A percentile compares a stretch with the other conserved stretches of the same genome.
phyloP scores from a whole-genome alignment of 2,888 invertebrate genomes.

The Troides oblongomaculatus region DNA sequence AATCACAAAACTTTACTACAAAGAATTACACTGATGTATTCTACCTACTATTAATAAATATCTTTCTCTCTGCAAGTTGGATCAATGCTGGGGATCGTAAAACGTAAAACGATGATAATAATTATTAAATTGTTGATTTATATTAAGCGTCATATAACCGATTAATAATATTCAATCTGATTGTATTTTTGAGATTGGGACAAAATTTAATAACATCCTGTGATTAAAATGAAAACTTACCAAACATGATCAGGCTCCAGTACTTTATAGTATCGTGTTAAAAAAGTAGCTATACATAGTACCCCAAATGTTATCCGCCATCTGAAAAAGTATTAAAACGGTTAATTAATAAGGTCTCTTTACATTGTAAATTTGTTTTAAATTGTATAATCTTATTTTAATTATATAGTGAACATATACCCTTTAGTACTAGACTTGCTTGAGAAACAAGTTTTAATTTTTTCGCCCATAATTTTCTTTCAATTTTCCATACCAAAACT shows the following conservation, averaged over 20 bases:
- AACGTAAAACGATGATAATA: too few species aligned
- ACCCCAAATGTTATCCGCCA: conserved; percentile 84
- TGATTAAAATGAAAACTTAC: conserved; percentile 73
- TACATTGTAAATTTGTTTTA: background rate
- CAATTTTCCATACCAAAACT: background rate
- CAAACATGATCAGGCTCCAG: conserved; percentile 96
- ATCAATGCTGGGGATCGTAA: too few species aligned
- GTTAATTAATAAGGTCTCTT: background rate
- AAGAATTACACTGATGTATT: too few species aligned
- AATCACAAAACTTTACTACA: too few species aligned
- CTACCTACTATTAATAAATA: too few species aligned
- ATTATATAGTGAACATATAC: background rate
- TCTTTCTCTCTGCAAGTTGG: too few species aligned
- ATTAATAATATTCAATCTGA: background rate
- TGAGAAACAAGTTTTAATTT: background rate
- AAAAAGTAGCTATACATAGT: conserved; percentile 83
- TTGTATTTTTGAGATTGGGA: too few species aligned
- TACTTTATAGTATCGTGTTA: conserved; percentile 93
- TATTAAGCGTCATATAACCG: too few species aligned
- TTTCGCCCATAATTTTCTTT: background rate
- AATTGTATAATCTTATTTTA: background rate
- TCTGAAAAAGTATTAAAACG: conserved; percentile 41
- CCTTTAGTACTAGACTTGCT: background rate
- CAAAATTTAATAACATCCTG: background rate
- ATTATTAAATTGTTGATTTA: too few species aligned